phyloP scores from a whole-genome alignment of 2,797 vertebrate species.

The Mus spretus region DNA sequence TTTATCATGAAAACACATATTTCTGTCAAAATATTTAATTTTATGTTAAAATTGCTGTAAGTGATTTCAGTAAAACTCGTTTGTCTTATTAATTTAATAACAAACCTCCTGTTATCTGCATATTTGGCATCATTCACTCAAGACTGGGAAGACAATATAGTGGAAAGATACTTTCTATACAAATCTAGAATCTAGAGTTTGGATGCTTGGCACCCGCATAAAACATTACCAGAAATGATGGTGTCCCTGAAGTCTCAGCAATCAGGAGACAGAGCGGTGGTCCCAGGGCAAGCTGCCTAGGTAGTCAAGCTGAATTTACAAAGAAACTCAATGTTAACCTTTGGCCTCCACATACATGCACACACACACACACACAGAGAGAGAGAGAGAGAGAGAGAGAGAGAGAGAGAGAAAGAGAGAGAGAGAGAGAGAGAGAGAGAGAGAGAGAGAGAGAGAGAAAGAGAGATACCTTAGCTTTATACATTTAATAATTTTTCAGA shows the following conservation, averaged over 20 bases:
- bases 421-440: too few species aligned
- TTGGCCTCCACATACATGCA: not conserved
- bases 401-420: too few species aligned
- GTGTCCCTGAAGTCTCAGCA: not conserved
- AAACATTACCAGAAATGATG: not conserved
- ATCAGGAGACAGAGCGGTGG: not conserved
- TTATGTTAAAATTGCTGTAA: constrained; percentile 61
- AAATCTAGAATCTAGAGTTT: not conserved
- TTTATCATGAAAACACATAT: constrained; percentile 47
- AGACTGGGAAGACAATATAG: not conserved
- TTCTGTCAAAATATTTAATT: constrained; percentile 59
- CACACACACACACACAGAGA: not conserved
- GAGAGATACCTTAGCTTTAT: not conserved
- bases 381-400: too few species aligned
- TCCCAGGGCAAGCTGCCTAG: not conserved
- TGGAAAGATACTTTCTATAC: not conserved
- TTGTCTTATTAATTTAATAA: constrained; percentile 74
- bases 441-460: too few species aligned
- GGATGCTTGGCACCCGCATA: not conserved
- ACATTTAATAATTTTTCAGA: not conserved
- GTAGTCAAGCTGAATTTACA: not conserved
- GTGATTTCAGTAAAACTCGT: constrained; percentile 68
- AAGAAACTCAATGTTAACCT: not conserved
- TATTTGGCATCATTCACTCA: constrained; percentile 77
- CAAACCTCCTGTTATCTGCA: constrained; percentile 9